Base-by-base conservation (phyloP, 2,113 vertebrate species). In the Hippolais icterina region DNA sequence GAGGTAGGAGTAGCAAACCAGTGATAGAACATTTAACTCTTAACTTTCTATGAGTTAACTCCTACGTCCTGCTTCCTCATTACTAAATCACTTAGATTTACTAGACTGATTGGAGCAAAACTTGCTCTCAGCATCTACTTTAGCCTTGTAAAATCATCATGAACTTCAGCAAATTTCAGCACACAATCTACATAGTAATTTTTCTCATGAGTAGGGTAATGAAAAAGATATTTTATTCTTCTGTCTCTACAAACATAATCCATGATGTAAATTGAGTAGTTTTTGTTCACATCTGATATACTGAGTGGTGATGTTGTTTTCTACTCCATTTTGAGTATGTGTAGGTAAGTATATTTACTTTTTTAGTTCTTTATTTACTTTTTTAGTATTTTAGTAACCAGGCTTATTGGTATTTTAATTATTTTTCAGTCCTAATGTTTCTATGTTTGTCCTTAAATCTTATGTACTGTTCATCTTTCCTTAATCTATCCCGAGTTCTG, bases 211-310 rank as follows among this genome's bases (percentile, higher is more conserved):
- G 15, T 44, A 33, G 14, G 13, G n/a, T 42, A 80, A 15, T 47
- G n/a, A 47, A 83, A 89, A 92, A 56, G 1, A 1, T 50, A 37
- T 12, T 89, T 79, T 65, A 25, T 41, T 79, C 24, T 37, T 69
- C 22, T 76, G 6, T 66, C 20, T 65, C 19, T 42, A 14, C 23
- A 47, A 46, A 57, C 29, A n/a, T 25, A 75, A 61, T 70, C 23
- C 7, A 28, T 5, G 2, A 28, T 71, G 47, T 39, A 52, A 72
- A 71, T 46, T 27, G 47, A 76, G 41, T 81, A 0, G 0, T 6
- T 65, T 60, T 64, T 80, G 33, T 69, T 72, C 70, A 74, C 18
- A 20, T 68, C 24, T 74, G 60, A 17, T 72, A 27, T 24, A 24
- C 49, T 70, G 44, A 47, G 9, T 50, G 50, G 29, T 82, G 8